Conservation (phyloP, 1,140 invertebrate genomes). For the Dendroctonus ponderosae region DNA sequence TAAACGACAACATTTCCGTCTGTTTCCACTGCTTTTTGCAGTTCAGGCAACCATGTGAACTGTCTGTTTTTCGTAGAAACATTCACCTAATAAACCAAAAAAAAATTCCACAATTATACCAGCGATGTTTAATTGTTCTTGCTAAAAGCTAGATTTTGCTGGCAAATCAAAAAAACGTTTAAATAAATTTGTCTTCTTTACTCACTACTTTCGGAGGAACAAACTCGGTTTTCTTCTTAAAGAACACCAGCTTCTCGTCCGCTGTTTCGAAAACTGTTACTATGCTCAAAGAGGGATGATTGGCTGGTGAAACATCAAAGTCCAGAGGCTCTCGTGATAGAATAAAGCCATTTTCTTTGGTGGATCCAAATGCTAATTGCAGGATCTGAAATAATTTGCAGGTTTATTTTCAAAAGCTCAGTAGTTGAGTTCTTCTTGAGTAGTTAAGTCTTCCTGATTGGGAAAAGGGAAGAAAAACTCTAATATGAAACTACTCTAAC, state of each 20-base stretch:
- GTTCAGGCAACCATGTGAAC: conserved; percentile 56
- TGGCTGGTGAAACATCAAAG: conserved; percentile 25
- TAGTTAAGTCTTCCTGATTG: no score
- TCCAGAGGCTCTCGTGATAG: conserved; percentile 53
- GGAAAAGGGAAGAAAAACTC: no score
- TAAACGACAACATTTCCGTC: conserved; percentile 58
- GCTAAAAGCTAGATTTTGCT: no score
- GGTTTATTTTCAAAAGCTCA: no score
- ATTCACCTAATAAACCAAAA: neutral
- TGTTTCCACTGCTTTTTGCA: conserved; percentile 59
- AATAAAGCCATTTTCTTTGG: conserved; percentile 54
- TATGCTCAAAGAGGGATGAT: conserved; percentile 44
- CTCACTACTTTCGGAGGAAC: neutral
- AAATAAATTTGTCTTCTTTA: no score
- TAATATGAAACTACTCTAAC: no score
- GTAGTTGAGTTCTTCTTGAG: no score
- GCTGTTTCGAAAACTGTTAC: conserved; percentile 51
- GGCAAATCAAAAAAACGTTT: no score
- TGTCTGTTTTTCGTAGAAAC: conserved; percentile 15
- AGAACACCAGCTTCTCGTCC: conserved; percentile 51
- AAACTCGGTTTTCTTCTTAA: conserved; percentile 24
- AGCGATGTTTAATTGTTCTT: no score
- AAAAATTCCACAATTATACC: no score
- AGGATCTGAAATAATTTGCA: conserved; percentile 45
- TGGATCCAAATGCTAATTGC: conserved; percentile 46